Conservation (phyloP, 2,888 invertebrate genomes). For the Saturnia pavonia region DNA sequence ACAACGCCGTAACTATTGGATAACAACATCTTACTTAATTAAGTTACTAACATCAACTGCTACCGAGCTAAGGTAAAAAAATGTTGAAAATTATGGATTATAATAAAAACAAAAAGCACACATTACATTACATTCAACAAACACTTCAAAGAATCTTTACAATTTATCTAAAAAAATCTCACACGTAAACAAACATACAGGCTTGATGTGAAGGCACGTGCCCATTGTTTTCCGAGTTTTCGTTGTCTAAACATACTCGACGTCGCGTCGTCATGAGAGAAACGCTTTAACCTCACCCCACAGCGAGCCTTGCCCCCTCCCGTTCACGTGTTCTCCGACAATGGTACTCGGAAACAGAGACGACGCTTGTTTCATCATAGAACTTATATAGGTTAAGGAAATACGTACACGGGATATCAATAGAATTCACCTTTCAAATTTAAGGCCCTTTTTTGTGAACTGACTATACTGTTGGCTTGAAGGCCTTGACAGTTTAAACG, state of each 20-base stretch:
- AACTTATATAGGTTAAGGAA: not conserved
- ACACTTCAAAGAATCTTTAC: not conserved
- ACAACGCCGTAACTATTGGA: no score
- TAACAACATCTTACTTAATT: no score
- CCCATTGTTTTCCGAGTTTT: constrained; percentile 1
- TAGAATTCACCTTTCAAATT: no score
- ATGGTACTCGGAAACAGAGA: not conserved
- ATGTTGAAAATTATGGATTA: no score
- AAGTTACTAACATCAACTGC: no score
- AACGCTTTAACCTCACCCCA: not conserved
- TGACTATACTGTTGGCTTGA: no score
- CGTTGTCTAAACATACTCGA: not conserved
- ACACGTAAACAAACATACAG: not conserved
- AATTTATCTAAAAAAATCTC: not conserved
- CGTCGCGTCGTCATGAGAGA: not conserved
- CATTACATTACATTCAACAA: not conserved
- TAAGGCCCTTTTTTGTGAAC: no score
- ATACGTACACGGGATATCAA: not conserved
- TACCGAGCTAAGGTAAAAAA: no score
- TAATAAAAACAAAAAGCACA: no score
- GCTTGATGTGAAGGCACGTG: not conserved
- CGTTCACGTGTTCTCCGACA: not conserved
- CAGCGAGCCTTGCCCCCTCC: not conserved
- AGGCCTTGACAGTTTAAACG: no score
- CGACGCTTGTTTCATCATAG: not conserved